These are phyloP conservation scores for Philopotamus ludificatus DNA, from an alignment of 1,140 invertebrate genomes.

Conservation along the genomic window DNA sequence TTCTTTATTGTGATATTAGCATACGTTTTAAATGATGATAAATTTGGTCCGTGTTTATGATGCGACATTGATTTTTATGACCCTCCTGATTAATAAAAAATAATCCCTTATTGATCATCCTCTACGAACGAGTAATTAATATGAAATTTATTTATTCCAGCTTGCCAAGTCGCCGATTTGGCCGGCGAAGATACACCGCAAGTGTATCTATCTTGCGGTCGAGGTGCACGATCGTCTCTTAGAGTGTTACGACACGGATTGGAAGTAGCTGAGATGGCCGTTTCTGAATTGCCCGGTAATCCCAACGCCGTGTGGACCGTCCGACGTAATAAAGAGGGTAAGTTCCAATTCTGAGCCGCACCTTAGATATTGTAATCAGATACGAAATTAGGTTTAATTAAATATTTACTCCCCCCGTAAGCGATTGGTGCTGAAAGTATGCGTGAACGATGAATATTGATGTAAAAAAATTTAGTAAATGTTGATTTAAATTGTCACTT, in stretches of 20 bases:
- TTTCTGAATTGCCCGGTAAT: slow-evolving; percentile 97
- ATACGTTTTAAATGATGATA: slow-evolving; percentile 32
- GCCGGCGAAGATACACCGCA: slow-evolving; percentile 99
- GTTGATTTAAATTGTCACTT: too few relatives aligned
- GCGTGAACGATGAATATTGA: too few relatives aligned
- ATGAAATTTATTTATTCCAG: slow-evolving; percentile 43
- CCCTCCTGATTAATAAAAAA: slow-evolving; percentile 24
- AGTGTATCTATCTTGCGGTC: slow-evolving; percentile 92
- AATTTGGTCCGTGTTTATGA: slow-evolving; percentile 40
- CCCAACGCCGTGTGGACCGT: slow-evolving; percentile 99
- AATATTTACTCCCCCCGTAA: too few relatives aligned
- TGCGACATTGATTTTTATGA: slow-evolving; percentile 37
- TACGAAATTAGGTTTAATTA: too few relatives aligned
- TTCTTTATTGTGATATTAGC: not conserved
- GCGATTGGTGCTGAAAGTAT: too few relatives aligned
- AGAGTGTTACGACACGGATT: slow-evolving; percentile 94
- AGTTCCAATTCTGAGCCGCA: too few relatives aligned
- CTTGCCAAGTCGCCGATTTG: slow-evolving; percentile 70
- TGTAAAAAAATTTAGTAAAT: too few relatives aligned
- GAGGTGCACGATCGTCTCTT: slow-evolving; percentile 90
- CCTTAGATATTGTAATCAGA: too few relatives aligned
- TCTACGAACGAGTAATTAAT: too few relatives aligned
- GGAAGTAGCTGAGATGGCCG: slow-evolving; percentile 99
- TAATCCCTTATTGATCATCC: not conserved
- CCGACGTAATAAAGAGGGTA: slow-evolving; percentile 92